Percentiles rank a stretch among this genome's conserved stretches.
Conservation (phyloP, 2,113 vertebrate species). For the Scatophagus argus region DNA sequence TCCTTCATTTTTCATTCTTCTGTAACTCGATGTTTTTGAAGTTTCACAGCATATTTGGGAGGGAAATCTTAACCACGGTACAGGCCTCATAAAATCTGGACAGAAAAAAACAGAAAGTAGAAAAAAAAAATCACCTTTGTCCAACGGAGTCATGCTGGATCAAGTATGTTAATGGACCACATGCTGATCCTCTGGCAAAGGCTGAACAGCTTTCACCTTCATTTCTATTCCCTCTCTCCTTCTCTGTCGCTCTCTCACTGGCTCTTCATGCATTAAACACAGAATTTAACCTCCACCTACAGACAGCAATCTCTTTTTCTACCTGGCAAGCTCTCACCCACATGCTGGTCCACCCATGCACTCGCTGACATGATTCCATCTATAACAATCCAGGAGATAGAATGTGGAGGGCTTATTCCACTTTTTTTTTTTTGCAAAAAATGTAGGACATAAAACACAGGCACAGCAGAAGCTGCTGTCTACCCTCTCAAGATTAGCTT, state of each 20-base stretch:
- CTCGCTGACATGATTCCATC: constrained; percentile 46
- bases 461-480: constrained; percentile 20
- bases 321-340: constrained; percentile 68
- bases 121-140: constrained; percentile 5
- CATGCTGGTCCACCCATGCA: constrained; percentile 55
- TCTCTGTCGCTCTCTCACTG: constrained; percentile 21
- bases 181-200: constrained; percentile 12
- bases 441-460: constrained; percentile 33
- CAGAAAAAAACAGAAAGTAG: not conserved
- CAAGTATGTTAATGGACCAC: constrained; percentile 20
- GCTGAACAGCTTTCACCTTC: constrained; percentile 32
- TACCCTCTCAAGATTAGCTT: constrained; percentile 43
- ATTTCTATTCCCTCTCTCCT: constrained; percentile 14
- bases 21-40: not conserved
- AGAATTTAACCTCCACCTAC: constrained; percentile 74
- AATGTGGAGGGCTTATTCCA: constrained; percentile 33
- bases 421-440: constrained; percentile 35
- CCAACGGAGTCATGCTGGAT: constrained; percentile 21
- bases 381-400: not conserved
- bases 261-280: constrained; percentile 57
- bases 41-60: not conserved
- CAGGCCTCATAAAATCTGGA: not conserved
- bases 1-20: not conserved
- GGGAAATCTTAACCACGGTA: not conserved
- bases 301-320: constrained; percentile 58